Evolutionary conservation across 2,797 vertebrate species (phyloP), one percentile per base, ranked within the genome.

Genomic region (Smutsia temminckii): DNA sequence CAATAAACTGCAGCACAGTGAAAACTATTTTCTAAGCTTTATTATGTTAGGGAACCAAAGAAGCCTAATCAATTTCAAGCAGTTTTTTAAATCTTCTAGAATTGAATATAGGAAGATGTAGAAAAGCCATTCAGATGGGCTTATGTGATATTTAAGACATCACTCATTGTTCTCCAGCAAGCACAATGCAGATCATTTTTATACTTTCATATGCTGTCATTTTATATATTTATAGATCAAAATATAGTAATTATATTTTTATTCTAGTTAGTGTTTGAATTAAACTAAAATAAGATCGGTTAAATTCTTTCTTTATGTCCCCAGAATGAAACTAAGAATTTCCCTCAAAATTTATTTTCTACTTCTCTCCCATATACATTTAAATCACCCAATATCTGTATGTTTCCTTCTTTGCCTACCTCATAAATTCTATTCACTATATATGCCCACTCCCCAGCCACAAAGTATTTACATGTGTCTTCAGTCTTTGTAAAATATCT

Each of bases 221-320:
- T 97, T 92, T 95, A 77, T 49, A 40, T 97, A 96, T 93, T 98
- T 98, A 91, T 69, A 94, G 68, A 66, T 93, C 61, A 92, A 97
- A 98, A 95, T 85, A 97, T 91, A 34, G 8, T 95, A 96, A 97
- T 96, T 96, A 79, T 18, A 69, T 23, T 88, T 97, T 95, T 66
- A 79, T 85, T 96, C 29, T 79, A 27, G 42, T 89, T 81, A 51
- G 61, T 53, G 40, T 29, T 95, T 72, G 42, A 95, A 95, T 85
- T 91, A 92, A 84, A 89, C 51, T 83, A 51, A 91, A 96, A 79
- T 71, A 91, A 88, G 37, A 2, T 7, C n/a, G 66, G 8, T 66
- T 92, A 88, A 92, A 40, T 88, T 5, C 9, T 95, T 78, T 63
- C 7, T 85, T 89, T 87, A 85, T 49, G 32, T 92, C n/a, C 14